Conservation (phyloP, 2,113 vertebrate species). For the Sciurus niger region DNA sequence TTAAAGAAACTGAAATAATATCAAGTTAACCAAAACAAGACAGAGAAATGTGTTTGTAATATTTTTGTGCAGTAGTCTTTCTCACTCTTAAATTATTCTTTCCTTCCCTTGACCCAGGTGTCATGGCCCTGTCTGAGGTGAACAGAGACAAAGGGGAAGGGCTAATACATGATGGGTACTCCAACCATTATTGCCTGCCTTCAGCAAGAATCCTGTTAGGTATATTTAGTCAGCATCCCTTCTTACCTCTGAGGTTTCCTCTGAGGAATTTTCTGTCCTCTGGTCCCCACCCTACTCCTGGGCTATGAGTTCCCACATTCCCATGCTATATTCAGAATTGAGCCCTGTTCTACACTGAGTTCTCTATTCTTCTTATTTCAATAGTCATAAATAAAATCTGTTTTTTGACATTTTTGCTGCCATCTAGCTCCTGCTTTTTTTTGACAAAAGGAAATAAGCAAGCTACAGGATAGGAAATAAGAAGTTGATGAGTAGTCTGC, state of each 20-base stretch:
- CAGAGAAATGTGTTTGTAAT: background rate
- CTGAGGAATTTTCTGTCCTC: background rate
- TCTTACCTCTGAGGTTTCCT: background rate
- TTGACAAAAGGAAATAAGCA: conserved; percentile 1
- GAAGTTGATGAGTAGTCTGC: background rate
- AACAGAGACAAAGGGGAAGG: background rate
- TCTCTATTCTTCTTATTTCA: no score
- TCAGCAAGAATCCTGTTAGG: background rate
- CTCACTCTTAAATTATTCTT: background rate
- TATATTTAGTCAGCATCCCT: background rate
- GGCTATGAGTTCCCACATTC: background rate
- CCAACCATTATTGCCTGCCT: background rate
- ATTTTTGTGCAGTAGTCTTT: background rate
- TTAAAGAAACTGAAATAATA: background rate
- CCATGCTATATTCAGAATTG: background rate
- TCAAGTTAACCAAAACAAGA: background rate
- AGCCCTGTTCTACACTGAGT: background rate
- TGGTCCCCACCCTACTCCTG: background rate
- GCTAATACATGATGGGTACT: background rate
- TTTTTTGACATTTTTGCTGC: background rate
- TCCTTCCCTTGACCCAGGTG: background rate
- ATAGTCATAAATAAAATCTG: background rate
- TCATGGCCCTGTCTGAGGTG: background rate
- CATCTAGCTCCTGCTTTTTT: background rate
- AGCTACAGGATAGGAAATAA: background rate